Evolutionary conservation across 2,888 invertebrate genomes (phyloP).

Genomic region (Pollenia amentaria): DNA sequence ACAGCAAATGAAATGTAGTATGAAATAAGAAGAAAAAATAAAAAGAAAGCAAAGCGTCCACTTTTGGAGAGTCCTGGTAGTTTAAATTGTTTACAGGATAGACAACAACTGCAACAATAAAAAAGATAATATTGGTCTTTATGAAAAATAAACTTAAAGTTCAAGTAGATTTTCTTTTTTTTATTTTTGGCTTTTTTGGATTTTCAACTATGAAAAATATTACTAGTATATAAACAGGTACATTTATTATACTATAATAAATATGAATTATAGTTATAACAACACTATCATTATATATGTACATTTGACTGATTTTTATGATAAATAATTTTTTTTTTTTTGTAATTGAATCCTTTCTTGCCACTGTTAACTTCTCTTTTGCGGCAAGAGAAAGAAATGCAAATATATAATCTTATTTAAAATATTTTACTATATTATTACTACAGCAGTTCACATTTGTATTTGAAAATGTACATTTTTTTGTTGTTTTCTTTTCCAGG

Average conservation of each 20-base stretch:
- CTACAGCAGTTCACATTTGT: slow-evolving; percentile 18
- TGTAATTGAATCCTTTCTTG: neutral
- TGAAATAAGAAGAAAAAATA: neutral
- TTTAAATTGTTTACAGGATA: slow-evolving; percentile 55
- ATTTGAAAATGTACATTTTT: neutral
- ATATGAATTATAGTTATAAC: slow-evolving; percentile 5
- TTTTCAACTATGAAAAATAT: slow-evolving; percentile 22
- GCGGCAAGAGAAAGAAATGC: neutral
- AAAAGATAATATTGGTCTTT: slow-evolving; percentile 31
- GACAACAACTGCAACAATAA: slow-evolving; percentile 12
- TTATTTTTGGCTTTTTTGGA: neutral
- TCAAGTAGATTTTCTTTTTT: slow-evolving; percentile 29
- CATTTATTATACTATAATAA: neutral
- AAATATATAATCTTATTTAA: slow-evolving; percentile 31
- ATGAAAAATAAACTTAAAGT: neutral
- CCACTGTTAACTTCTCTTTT: neutral
- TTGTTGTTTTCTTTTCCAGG: neutral
- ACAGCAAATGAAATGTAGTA: slow-evolving; percentile 41
- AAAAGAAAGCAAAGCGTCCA: slow-evolving; percentile 12
- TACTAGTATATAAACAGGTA: neutral
- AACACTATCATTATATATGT: slow-evolving; percentile 44
- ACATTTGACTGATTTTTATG: slow-evolving; percentile 47
- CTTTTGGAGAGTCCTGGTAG: neutral
- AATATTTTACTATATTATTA: slow-evolving; percentile 32
- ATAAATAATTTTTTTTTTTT: neutral